phyloP scores from a whole-genome alignment of 2,113 vertebrate genomes.

The Pterocles gutturalis region DNA sequence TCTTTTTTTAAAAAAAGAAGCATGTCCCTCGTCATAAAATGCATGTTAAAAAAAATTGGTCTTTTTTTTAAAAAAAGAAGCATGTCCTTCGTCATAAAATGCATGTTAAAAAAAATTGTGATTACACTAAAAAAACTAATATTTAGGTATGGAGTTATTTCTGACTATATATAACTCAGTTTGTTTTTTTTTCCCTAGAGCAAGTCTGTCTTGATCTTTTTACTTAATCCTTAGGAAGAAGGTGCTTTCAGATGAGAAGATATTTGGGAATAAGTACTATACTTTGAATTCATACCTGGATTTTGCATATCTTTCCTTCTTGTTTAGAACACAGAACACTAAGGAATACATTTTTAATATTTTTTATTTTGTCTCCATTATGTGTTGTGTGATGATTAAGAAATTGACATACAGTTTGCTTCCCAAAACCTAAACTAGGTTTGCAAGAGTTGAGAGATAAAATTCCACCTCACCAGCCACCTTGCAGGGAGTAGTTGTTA shows the following conservation, averaged over 20 bases:
- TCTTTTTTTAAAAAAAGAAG: rapidly evolving
- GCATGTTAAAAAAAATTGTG: not conserved
- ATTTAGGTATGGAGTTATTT: not conserved
- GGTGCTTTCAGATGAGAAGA: not conserved
- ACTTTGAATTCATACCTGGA: not conserved
- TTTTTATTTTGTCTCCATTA: not conserved
- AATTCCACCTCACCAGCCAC: not conserved
- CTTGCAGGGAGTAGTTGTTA: not conserved
- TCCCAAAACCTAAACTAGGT: not conserved
- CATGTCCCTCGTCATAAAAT: not conserved
- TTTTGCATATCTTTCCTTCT: not conserved
- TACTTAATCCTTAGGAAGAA: not conserved
- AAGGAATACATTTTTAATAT: rapidly evolving
- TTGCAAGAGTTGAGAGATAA: not conserved
- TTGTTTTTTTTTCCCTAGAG: not conserved
- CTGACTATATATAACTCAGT: not conserved
- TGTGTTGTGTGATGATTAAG: not conserved
- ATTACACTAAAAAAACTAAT: not conserved
- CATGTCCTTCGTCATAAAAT: not conserved
- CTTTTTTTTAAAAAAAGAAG: rapidly evolving
- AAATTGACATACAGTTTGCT: not conserved
- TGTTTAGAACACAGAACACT: not conserved
- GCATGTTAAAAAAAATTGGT: not conserved
- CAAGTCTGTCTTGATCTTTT: not conserved
- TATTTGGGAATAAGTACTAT: not conserved